A percentile compares a stretch with the other conserved stretches of the same genome.
phyloP scores from a whole-genome alignment of 1,140 invertebrate genomes.

The Bombus waltoni region DNA sequence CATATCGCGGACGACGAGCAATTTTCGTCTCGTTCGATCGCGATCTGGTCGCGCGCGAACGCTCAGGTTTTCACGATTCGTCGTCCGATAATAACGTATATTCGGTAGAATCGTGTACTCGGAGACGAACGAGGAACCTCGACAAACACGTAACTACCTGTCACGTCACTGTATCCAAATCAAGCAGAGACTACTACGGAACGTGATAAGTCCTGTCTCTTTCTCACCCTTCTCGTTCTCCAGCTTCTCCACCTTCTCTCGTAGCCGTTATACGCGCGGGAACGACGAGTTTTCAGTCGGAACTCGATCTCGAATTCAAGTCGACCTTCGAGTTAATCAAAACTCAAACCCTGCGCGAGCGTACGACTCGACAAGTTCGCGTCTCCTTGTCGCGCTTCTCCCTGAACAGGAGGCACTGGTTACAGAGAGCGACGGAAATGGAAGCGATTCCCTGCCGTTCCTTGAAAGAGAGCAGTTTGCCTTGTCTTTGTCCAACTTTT shows the following conservation, averaged over 20 bases:
- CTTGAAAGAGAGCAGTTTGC: no score
- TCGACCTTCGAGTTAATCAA: constrained; percentile 78
- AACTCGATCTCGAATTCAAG: constrained; percentile 68
- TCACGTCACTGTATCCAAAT: constrained; percentile 61
- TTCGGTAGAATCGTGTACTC: constrained; percentile 22
- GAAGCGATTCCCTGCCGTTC: not conserved
- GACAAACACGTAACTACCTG: constrained; percentile 65
- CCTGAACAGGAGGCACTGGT: not conserved
- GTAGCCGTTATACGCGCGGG: no score
- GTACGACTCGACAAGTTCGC: constrained; percentile 57
- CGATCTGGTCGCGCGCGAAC: constrained; percentile 18
- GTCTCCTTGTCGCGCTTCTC: constrained; percentile 12
- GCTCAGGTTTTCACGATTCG: constrained; percentile 15
- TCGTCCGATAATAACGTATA: constrained; percentile 57
- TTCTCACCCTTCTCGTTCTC: not conserved
- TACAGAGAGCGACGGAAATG: not conserved
- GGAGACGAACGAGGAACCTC: constrained; percentile 36
- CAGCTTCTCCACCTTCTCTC: no score
- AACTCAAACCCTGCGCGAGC: constrained; percentile 67
- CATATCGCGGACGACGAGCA: constrained; percentile 6
- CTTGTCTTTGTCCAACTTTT: not conserved
- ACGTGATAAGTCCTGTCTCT: constrained; percentile 58
- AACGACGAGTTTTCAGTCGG: constrained; percentile 22
- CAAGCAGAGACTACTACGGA: constrained; percentile 58
- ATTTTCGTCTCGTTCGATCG: not conserved